A percentile compares a stretch with the other conserved stretches of the same genome.
phyloP scores from a whole-genome alignment of 2,113 vertebrate genomes.

The Crypturellus undulatus region DNA sequence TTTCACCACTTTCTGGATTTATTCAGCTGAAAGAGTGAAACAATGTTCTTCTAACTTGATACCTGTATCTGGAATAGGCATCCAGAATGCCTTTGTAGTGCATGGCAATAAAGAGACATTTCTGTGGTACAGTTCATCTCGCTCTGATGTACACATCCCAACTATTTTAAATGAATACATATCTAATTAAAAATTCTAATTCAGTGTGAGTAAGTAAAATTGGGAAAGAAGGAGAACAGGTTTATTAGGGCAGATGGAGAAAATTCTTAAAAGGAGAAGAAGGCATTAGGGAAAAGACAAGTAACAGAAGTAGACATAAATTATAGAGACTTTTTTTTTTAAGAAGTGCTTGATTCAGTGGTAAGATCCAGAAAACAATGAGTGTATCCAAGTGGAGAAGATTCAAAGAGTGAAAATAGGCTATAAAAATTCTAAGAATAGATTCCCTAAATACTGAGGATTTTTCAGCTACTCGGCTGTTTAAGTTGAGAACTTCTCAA shows the following conservation, averaged over 20 bases:
- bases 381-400: not conserved
- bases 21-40: not conserved
- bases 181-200: constrained; percentile 14
- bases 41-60: not conserved
- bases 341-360: not conserved
- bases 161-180: constrained; percentile 28
- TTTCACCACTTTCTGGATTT: not conserved
- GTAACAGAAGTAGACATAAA: not conserved
- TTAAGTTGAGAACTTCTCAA: not conserved
- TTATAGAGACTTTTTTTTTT: not conserved
- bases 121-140: not conserved
- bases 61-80: not conserved
- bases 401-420: not conserved
- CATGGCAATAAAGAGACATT: not conserved
- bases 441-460: not conserved
- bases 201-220: not conserved
- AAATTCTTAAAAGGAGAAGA: not conserved
- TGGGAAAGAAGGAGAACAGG: not conserved
- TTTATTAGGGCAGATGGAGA: not conserved
- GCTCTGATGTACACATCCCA: not conserved
- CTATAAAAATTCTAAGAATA: not conserved
- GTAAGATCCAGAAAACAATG: not conserved
- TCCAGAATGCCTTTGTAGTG: not conserved
- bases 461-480: not conserved
- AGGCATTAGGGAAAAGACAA: not conserved